Evolutionary conservation across 1,140 invertebrate genomes (phyloP).

Genomic region (Drosophila lowei): DNA sequence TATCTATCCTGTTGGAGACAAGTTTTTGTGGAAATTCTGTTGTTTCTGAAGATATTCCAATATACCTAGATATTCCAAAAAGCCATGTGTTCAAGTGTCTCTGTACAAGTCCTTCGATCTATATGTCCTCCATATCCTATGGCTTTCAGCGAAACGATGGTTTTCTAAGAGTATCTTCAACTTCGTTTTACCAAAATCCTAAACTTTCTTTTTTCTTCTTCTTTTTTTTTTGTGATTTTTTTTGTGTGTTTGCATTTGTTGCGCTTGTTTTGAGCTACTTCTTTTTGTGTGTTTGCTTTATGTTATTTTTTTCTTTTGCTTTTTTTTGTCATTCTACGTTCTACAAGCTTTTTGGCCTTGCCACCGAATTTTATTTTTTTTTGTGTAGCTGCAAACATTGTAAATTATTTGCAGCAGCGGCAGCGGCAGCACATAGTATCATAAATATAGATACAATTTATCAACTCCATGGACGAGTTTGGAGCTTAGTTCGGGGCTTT

Average conservation of each 20-base stretch:
- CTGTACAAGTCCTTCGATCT: too few species aligned
- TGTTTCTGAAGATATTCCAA: too few species aligned
- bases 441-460: conserved; percentile 77
- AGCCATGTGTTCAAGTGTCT: too few species aligned
- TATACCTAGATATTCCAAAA: too few species aligned
- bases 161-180: too few species aligned
- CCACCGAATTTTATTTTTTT: conserved; percentile 64
- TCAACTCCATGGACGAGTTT: conserved; percentile 67
- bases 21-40: too few species aligned
- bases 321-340: conserved; percentile 32
- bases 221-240: conserved; percentile 25
- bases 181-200: too few species aligned
- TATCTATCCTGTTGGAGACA: too few species aligned
- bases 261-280: conserved; percentile 43
- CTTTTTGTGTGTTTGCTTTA: conserved; percentile 35
- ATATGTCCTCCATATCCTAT: too few species aligned
- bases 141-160: too few species aligned
- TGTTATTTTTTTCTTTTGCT: conserved; percentile 31
- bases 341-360: conserved; percentile 59
- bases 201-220: neutral
- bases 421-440: conserved; percentile 35
- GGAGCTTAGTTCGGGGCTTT: conserved; percentile 30
- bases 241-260: conserved; percentile 18
- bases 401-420: conserved; percentile 66
- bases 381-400: conserved; percentile 42